These are phyloP conservation scores for Leptonema lineaticorne DNA, from an alignment of 1,140 invertebrate species.

Conservation along the genomic window DNA sequence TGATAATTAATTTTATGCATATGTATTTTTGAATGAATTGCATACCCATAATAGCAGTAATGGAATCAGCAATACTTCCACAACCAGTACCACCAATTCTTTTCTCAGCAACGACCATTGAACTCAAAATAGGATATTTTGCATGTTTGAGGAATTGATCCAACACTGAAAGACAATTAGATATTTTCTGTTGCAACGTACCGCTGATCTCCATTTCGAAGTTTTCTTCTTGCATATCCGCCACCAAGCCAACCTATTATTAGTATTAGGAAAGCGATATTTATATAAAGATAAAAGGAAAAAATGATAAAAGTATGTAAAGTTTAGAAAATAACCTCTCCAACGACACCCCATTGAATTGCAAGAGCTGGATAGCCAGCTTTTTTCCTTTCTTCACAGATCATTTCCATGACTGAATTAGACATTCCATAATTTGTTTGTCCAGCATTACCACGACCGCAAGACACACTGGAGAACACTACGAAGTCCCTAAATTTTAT, in stretches of 20 bases:
- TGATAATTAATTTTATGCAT: not conserved
- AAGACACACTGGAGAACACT: slow-evolving; percentile 86
- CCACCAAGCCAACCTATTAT: slow-evolving; percentile 71
- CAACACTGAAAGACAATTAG: slow-evolving; percentile 70
- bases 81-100: slow-evolving; percentile 56
- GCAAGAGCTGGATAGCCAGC: slow-evolving; percentile 66
- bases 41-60: slow-evolving; percentile 65
- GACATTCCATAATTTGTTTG: slow-evolving; percentile 86
- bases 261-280: slow-evolving; percentile 10
- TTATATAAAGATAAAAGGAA: not conserved
- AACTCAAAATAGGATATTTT: slow-evolving; percentile 66
- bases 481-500: slow-evolving; percentile 59
- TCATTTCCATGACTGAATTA: slow-evolving; percentile 73
- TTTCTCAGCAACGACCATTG: slow-evolving; percentile 78
- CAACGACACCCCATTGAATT: slow-evolving; percentile 72
- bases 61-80: slow-evolving; percentile 64
- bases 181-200: slow-evolving; percentile 81
- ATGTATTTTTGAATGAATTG: not conserved
- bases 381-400: slow-evolving; percentile 62
- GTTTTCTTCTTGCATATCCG: slow-evolving; percentile 79
- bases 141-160: slow-evolving; percentile 69
- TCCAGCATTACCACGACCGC: slow-evolving; percentile 85
- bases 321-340: slow-evolving; percentile 56
- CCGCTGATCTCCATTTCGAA: slow-evolving; percentile 75
- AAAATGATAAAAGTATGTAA: not conserved